Evolutionary conservation across 2,888 invertebrate species (phyloP).

Genomic region (Spicauda simplicius): DNA sequence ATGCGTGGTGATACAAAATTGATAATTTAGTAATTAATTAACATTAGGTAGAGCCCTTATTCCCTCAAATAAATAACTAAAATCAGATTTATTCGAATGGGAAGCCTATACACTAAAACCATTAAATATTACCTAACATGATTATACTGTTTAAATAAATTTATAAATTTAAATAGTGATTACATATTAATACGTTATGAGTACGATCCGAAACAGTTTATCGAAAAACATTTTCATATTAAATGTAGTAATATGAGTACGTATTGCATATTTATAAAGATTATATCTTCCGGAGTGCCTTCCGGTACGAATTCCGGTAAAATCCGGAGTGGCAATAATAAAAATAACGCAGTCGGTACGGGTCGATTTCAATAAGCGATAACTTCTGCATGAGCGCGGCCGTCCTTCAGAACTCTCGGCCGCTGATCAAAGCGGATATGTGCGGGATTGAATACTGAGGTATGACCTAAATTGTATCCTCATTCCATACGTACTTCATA

Average conservation of each 20-base stretch:
- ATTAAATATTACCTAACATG: too few relatives aligned
- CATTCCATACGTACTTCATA: neutral
- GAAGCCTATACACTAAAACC: too few relatives aligned
- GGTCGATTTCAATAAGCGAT: slow-evolving; percentile 77
- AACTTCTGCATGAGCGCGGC: slow-evolving; percentile 66
- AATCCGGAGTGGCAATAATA: slow-evolving; percentile 22
- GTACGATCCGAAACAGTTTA: too few relatives aligned
- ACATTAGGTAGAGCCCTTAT: too few relatives aligned
- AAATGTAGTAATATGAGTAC: neutral
- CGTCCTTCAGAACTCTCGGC: slow-evolving; percentile 20
- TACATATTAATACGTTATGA: too few relatives aligned
- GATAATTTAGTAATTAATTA: too few relatives aligned
- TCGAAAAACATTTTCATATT: too few relatives aligned
- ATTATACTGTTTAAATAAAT: too few relatives aligned
- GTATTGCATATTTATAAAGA: slow-evolving; percentile 4
- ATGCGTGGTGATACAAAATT: too few relatives aligned
- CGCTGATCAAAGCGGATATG: slow-evolving; percentile 22
- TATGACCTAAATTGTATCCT: slow-evolving; percentile 19
- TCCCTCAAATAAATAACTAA: too few relatives aligned
- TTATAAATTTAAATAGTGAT: too few relatives aligned
- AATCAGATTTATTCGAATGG: too few relatives aligned
- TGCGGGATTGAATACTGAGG: slow-evolving; percentile 14
- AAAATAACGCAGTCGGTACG: slow-evolving; percentile 24
- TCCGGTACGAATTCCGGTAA: slow-evolving; percentile 1
- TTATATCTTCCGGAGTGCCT: neutral